A percentile compares a stretch with the other conserved stretches of the same genome.
These are phyloP conservation scores for Melipona quadrifasciata DNA, from an alignment of 1,140 invertebrate species.

Conservation along the genomic window DNA sequence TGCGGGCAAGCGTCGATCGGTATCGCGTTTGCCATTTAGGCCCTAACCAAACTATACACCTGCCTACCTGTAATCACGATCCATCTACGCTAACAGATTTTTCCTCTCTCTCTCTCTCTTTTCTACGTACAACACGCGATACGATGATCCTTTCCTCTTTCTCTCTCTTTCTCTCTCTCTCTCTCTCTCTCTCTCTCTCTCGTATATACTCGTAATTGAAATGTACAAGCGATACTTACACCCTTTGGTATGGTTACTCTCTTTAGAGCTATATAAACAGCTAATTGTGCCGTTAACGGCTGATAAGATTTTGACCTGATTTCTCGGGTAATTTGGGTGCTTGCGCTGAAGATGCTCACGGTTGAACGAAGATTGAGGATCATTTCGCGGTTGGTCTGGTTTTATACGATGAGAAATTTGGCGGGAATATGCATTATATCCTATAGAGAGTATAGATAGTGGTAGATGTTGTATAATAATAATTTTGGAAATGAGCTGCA, in stretches of 20 bases:
- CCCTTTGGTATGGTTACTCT: slow-evolving; percentile 6
- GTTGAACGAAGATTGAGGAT: not conserved
- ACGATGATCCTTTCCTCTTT: slow-evolving; percentile 9
- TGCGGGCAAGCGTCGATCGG: slow-evolving; percentile 60
- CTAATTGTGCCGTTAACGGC: not conserved
- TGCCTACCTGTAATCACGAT: slow-evolving; percentile 66
- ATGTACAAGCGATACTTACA: slow-evolving; percentile 20
- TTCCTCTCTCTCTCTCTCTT: slow-evolving; percentile 22
- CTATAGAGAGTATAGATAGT: not conserved
- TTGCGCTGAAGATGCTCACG: not conserved
- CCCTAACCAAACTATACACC: slow-evolving; percentile 67
- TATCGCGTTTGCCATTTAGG: slow-evolving; percentile 67
- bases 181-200: slow-evolving; percentile 4
- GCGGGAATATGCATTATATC: not conserved
- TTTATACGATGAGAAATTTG: not conserved
- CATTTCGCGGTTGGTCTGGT: not conserved
- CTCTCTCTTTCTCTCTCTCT: not conserved
- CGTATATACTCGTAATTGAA: slow-evolving; percentile 28
- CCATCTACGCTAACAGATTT: slow-evolving; percentile 62
- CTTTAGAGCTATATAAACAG: not conserved
- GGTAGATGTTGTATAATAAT: no score
- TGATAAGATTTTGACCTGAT: not conserved
- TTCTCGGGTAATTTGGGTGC: fast-evolving
- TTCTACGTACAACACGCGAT: not conserved
- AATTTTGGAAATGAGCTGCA: no score